These are phyloP conservation scores for Heliconius sara DNA, from an alignment of 2,888 invertebrate species.

Conservation along the genomic window DNA sequence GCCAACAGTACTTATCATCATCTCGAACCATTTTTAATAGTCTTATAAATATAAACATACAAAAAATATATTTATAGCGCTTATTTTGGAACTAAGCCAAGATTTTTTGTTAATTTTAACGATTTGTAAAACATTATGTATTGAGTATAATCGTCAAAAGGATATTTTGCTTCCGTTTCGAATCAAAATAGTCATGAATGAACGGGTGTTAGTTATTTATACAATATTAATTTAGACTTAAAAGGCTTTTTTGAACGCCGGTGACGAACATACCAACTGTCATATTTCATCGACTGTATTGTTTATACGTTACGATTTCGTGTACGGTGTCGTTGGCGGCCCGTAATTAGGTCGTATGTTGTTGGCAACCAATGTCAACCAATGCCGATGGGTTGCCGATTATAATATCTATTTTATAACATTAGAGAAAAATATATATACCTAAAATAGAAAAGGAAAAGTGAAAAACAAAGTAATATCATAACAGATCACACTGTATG, in stretches of 20 bases:
- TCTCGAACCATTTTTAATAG: neutral
- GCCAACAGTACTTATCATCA: neutral
- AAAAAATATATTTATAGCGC: neutral
- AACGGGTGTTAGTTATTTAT: constrained; percentile 41
- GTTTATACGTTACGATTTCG: constrained; percentile 36
- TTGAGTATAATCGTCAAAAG: constrained; percentile 38
- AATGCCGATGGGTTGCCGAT: too few species aligned
- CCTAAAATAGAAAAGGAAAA: too few species aligned
- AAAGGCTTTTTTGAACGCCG: constrained; percentile 53
- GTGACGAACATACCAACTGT: constrained; percentile 51
- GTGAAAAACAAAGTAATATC: too few species aligned
- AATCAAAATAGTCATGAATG: constrained; percentile 41
- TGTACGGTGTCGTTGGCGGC: neutral
- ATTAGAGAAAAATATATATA: too few species aligned
- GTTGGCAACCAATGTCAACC: too few species aligned
- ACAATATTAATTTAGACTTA: constrained; percentile 47
- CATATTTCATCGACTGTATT: constrained; percentile 47
- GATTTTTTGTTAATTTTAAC: constrained; percentile 8
- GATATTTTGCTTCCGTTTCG: constrained; percentile 41
- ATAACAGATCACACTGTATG: too few species aligned
- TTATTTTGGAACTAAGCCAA: neutral
- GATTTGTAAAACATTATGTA: constrained; percentile 27
- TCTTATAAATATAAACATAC: too few species aligned
- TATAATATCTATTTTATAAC: too few species aligned
- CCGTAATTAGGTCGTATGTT: too few species aligned